Evolutionary conservation across 2,888 invertebrate species (phyloP).

Genomic region (Tethea ocularis): DNA sequence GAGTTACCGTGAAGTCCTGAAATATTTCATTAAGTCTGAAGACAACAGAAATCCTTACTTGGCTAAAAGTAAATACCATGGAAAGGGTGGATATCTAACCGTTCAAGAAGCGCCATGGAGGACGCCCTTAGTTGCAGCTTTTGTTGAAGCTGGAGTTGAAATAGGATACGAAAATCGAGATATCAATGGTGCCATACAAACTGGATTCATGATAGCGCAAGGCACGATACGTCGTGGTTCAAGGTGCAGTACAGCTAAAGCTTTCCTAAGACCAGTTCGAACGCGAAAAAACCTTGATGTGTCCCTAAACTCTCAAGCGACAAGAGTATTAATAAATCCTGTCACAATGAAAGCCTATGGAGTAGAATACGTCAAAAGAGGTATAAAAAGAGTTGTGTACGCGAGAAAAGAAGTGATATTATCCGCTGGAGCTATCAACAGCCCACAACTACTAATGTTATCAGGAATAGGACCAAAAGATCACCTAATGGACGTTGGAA

Average conservation of each 20-base stretch:
- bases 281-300: slow-evolving; percentile 91
- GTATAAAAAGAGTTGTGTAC: slow-evolving; percentile 86
- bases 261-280: slow-evolving; percentile 91
- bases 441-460: slow-evolving; percentile 95
- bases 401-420: slow-evolving; percentile 94
- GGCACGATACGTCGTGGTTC: slow-evolving; percentile 91
- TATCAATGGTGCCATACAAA: slow-evolving; percentile 91
- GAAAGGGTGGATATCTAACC: slow-evolving; percentile 89
- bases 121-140: slow-evolving; percentile 91
- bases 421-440: slow-evolving; percentile 95
- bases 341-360: slow-evolving; percentile 89
- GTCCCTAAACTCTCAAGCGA: slow-evolving; percentile 91
- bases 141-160: slow-evolving; percentile 91
- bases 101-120: slow-evolving; percentile 94
- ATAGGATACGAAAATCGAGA: slow-evolving; percentile 93
- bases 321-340: slow-evolving; percentile 89
- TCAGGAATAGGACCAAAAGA: slow-evolving; percentile 92
- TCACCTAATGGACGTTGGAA: slow-evolving; percentile 87
- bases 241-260: slow-evolving; percentile 94
- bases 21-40: slow-evolving; percentile 95
- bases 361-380: slow-evolving; percentile 91
- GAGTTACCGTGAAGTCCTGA: slow-evolving; percentile 92
- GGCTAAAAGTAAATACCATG: slow-evolving; percentile 87
- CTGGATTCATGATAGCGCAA: slow-evolving; percentile 92
- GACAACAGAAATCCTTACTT: slow-evolving; percentile 94